phyloP scores from a whole-genome alignment of 2,888 invertebrate species.

The Didymodactylos carnosus region DNA sequence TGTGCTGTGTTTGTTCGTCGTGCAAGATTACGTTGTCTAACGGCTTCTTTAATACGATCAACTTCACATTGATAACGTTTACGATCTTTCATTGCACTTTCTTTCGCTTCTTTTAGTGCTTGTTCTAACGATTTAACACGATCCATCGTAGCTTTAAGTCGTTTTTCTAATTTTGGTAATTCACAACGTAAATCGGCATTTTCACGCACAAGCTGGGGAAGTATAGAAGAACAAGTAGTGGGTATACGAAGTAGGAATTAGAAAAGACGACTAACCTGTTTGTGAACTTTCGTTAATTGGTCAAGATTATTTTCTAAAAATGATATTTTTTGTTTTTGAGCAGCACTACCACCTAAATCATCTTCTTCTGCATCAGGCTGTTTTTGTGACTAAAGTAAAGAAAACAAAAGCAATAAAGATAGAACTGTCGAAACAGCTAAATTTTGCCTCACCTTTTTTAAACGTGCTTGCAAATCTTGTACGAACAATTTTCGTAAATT shows the following conservation, averaged over 20 bases:
- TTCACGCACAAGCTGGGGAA: conserved; percentile 58
- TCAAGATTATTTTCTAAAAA: conserved; percentile 98
- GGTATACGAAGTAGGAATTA: neutral
- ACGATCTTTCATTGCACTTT: conserved; percentile 94
- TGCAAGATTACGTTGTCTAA: conserved; percentile 56
- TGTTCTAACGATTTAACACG: conserved; percentile 89
- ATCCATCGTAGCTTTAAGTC: conserved; percentile 80
- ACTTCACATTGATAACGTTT: conserved; percentile 80
- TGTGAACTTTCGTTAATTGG: conserved; percentile 72
- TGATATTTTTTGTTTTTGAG: conserved; percentile 96
- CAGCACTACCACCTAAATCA: conserved; percentile 45
- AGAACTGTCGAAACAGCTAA: too few relatives aligned
- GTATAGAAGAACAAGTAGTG: too few relatives aligned
- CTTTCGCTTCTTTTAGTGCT: conserved; percentile 89
- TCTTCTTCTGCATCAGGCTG: neutral
- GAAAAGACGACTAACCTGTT: conserved; percentile 30
- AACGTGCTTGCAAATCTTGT: conserved; percentile 69
- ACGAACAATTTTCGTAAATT: conserved; percentile 93
- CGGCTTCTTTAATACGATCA: conserved; percentile 96
- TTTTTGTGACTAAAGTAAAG: neutral
- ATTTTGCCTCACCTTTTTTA: conserved; percentile 42
- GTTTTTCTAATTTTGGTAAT: conserved; percentile 90
- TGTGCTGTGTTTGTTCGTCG: neutral
- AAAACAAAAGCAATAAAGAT: too few relatives aligned
- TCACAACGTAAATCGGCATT: conserved; percentile 97